Evolutionary conservation across 1,140 invertebrate species (phyloP).

Genomic region (Zeugodacus cucurbitae): DNA sequence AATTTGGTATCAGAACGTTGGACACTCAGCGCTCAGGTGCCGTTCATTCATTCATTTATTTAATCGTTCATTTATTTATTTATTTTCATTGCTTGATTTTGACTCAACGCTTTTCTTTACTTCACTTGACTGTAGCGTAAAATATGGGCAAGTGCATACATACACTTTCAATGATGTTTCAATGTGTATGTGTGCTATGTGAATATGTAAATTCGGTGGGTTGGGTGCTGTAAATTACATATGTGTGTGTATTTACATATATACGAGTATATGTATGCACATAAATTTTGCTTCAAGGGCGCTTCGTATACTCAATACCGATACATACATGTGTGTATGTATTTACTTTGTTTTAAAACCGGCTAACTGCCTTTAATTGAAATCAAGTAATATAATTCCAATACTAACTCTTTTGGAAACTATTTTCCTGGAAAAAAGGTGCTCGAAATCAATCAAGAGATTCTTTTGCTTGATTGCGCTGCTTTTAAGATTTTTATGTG

Average conservation of each 20-base stretch:
- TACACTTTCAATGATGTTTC: not conserved
- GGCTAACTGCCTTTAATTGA: not conserved
- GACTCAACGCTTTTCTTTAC: not conserved
- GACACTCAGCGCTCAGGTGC: not conserved
- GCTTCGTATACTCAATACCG: too few species aligned
- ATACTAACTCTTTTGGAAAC: not conserved
- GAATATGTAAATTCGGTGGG: too few species aligned
- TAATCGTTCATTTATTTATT: conserved; percentile 18
- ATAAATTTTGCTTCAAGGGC: too few species aligned
- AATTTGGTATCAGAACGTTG: not conserved
- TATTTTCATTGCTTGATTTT: conserved; percentile 6
- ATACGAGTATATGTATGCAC: not conserved
- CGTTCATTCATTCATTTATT: conserved; percentile 23
- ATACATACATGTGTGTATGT: not conserved
- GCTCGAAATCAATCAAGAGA: not conserved
- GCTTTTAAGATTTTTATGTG: not conserved
- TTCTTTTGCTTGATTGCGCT: not conserved
- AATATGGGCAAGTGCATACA: not conserved
- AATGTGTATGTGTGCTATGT: not conserved
- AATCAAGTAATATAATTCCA: not conserved
- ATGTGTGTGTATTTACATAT: too few species aligned
- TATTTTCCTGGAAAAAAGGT: not conserved
- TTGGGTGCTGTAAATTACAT: too few species aligned
- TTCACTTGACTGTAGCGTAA: not conserved
- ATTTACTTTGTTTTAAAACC: not conserved